These are phyloP conservation scores for Chrysopa pallens DNA, from an alignment of 1,140 invertebrate genomes.

Conservation along the genomic window DNA sequence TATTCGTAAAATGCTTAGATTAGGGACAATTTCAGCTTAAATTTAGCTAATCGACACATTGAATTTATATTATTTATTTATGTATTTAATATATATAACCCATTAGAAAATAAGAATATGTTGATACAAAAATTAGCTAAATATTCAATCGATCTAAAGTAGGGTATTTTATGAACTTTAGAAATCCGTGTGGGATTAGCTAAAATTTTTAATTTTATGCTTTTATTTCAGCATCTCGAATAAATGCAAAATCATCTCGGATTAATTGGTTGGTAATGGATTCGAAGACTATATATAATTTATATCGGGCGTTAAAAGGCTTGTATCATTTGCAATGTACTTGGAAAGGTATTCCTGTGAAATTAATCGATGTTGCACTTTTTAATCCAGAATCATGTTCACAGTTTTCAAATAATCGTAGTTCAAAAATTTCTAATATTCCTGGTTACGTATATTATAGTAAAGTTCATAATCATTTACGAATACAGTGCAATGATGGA, in stretches of 20 bases:
- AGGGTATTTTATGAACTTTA: too few relatives aligned
- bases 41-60: too few relatives aligned
- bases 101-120: too few relatives aligned
- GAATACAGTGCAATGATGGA: constrained; percentile 35
- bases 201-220: constrained; percentile 4
- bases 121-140: too few relatives aligned
- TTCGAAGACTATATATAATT: constrained; percentile 39
- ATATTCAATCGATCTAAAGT: too few relatives aligned
- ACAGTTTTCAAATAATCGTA: constrained; percentile 9
- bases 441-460: constrained; percentile 31
- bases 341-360: constrained; percentile 34
- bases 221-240: constrained; percentile 45
- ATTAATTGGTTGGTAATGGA: constrained; percentile 42
- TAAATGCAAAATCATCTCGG: constrained; percentile 33
- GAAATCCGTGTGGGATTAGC: too few relatives aligned
- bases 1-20: too few relatives aligned
- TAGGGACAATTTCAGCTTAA: too few relatives aligned
- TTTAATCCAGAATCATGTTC: constrained; percentile 8
- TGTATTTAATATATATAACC: too few relatives aligned
- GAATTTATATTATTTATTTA: too few relatives aligned
- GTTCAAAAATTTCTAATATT: constrained; percentile 3
- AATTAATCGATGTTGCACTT: constrained; percentile 34
- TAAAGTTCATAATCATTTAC: constrained; percentile 26
- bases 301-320: constrained; percentile 43
- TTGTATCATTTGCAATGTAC: constrained; percentile 30